These are phyloP conservation scores for Calidris pugnax DNA, from an alignment of 2,113 vertebrate species.

Conservation along the genomic window DNA sequence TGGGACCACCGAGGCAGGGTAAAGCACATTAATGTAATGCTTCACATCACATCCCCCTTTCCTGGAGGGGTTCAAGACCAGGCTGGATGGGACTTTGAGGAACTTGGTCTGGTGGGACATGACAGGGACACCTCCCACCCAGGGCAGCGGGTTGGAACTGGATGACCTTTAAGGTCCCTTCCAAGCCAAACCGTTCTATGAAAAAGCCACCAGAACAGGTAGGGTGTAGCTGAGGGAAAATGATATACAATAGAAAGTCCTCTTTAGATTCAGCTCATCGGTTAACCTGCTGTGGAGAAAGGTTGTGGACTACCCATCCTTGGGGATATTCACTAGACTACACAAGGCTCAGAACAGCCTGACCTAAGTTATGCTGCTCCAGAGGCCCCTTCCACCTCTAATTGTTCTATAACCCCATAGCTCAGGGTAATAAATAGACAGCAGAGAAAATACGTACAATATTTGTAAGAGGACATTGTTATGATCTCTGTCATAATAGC, in stretches of 20 bases:
- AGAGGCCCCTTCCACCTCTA: not conserved
- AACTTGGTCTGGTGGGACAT: no score
- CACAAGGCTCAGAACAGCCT: not conserved
- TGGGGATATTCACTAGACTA: not conserved
- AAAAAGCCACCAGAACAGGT: not conserved
- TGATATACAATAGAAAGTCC: fast-evolving
- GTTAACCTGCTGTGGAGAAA: not conserved
- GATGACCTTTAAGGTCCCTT: no score
- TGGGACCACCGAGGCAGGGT: not conserved
- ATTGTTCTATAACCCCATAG: not conserved
- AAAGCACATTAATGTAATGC: not conserved
- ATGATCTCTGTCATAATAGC: not conserved
- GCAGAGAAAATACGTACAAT: not conserved
- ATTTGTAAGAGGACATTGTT: not conserved
- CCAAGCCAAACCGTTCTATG: no score
- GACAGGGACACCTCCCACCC: no score
- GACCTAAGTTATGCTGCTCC: not conserved
- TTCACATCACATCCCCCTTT: not conserved
- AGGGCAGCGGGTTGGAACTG: no score
- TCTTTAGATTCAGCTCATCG: not conserved
- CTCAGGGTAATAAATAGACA: not conserved
- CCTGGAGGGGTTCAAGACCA: no score
- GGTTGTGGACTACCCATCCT: not conserved
- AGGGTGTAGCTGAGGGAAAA: not conserved
- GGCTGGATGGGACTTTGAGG: no score